Evolutionary conservation across 2,888 invertebrate genomes (phyloP), one percentile per base, ranked within the genome.

Genomic region (Lissonota sp.): DNA sequence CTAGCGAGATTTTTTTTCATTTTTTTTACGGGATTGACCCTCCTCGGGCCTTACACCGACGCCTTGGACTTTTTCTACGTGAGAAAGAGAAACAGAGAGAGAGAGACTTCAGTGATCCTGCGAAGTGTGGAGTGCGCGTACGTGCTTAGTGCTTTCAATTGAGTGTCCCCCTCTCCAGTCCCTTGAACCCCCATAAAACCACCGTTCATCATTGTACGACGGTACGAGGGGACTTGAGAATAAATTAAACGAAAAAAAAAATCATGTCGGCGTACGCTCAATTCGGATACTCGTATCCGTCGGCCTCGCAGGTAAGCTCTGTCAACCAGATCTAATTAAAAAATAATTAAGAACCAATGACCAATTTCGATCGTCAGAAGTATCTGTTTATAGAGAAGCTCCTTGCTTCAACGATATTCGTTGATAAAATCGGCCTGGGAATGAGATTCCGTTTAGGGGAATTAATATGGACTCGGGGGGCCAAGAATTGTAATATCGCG

Each of bases 281-380:
- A 94, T 97, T 97, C 94, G 97, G 97, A 94, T 98, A 97, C 93
- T 95, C 97, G 91, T 97, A 97, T 95, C 97, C 97, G 95, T 95
- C 97, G 95, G 97, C 97, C 92, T 96, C 97, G 90, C 98, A 97
- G 97, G 97, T 98, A 94, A 94, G 95, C 55, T 75, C 37, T 62
- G 40, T 66, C 62, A 42, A 46, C 16, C 53, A 42, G 4, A 37
- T n/a, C 14, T 53, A 26, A 26, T 26, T 26, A 26, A 26, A 26
- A 26, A 26, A 26, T 3, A 26, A 26, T 26, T 26, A 26, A 26
- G 26, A 3, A 26, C 26, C 26, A 26, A 26, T 26, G 3, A 3
- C 26, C 26, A 26, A 26, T 3, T 26, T 2, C 3, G 26, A 3
- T 26, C 26, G 26, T 26, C 26, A 26, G 26, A 26, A 26, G 26